Evolutionary conservation across 2,113 vertebrate genomes (phyloP).

Genomic region (Indicator maculatus): DNA sequence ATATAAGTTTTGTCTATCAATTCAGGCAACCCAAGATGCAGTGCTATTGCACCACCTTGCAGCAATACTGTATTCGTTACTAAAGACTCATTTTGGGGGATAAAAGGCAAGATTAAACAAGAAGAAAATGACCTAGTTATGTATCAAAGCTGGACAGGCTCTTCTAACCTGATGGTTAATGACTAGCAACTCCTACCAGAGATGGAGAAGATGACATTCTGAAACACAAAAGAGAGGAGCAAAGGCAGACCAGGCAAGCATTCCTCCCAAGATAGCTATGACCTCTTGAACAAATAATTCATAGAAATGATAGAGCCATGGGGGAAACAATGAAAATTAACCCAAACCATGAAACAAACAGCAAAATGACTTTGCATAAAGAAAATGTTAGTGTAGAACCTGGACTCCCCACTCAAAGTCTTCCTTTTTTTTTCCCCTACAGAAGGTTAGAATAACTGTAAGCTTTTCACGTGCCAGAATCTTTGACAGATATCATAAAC

Average conservation of each 20-base stretch:
- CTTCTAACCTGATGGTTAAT: background rate
- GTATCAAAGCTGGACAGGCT: background rate
- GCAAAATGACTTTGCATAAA: background rate
- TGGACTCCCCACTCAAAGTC: slow-evolving; percentile 33
- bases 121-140: slow-evolving; percentile 37
- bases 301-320: background rate
- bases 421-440: slow-evolving; percentile 30
- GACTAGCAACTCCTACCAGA: background rate
- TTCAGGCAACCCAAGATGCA: slow-evolving; percentile 73
- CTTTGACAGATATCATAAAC: slow-evolving; percentile 50
- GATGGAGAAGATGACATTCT: background rate
- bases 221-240: background rate
- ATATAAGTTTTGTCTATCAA: slow-evolving; percentile 75
- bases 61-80: slow-evolving; percentile 68
- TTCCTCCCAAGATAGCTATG: background rate
- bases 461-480: slow-evolving; percentile 61
- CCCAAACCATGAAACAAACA: background rate
- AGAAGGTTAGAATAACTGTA: slow-evolving; percentile 50
- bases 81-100: slow-evolving; percentile 57
- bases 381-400: slow-evolving; percentile 27
- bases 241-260: background rate
- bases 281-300: background rate
- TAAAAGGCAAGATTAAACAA: slow-evolving; percentile 34
- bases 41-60: slow-evolving; percentile 71
- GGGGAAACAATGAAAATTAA: background rate